Conservation (phyloP, 2,113 vertebrate genomes). For the Platichthys stellatus region DNA sequence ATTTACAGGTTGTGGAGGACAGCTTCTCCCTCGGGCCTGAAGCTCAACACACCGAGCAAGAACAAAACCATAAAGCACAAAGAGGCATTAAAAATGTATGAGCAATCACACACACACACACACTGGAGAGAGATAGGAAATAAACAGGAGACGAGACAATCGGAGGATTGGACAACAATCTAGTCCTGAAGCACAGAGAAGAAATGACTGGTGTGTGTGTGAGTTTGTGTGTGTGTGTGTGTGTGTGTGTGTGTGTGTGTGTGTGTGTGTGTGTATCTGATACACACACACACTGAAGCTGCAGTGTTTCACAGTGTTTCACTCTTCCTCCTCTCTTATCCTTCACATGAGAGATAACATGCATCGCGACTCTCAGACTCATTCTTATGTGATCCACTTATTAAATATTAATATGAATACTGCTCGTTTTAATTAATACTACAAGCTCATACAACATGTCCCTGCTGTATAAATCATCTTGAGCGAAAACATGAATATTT, state of each 20-base stretch:
- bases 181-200: not conserved
- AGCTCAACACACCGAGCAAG: conserved; percentile 31
- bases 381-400: not conserved
- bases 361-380: not conserved
- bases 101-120: not conserved
- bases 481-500: too few relatives aligned
- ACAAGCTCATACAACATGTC: not conserved
- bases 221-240: not conserved
- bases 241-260: too few relatives aligned
- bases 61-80: conserved; percentile 51
- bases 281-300: too few relatives aligned
- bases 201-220: not conserved
- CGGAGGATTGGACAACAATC: not conserved
- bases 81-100: conserved; percentile 56
- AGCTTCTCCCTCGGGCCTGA: conserved; percentile 3
- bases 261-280: too few relatives aligned
- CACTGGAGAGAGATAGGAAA: not conserved
- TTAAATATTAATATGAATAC: not conserved
- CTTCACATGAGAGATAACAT: too few relatives aligned
- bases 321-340: not conserved
- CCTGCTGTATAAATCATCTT: too few relatives aligned
- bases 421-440: not conserved
- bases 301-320: not conserved
- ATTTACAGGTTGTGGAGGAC: not conserved
- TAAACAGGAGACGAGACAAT: not conserved